These are phyloP conservation scores for Cisticola juncidis DNA, from an alignment of 2,113 vertebrate genomes.

Conservation along the genomic window DNA sequence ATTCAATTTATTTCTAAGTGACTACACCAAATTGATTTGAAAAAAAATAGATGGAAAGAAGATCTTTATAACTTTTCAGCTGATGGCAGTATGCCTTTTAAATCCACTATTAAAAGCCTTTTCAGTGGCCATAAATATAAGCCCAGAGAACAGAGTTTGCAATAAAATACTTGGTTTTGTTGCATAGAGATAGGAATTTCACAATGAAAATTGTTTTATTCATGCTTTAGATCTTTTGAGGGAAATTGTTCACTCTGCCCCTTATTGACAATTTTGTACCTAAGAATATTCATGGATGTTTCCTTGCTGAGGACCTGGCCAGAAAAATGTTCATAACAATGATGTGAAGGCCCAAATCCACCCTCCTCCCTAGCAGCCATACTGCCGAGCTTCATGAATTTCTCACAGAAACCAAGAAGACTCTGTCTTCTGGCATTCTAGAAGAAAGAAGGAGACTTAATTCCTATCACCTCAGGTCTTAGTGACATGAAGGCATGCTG, in stretches of 20 bases:
- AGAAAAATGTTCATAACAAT: neutral
- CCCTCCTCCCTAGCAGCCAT: accelerated
- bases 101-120: neutral
- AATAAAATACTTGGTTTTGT: neutral
- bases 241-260: neutral
- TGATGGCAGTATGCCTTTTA: neutral
- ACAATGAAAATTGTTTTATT: neutral
- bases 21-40: neutral
- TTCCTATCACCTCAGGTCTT: neutral
- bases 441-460: neutral
- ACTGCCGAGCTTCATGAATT: neutral
- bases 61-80: neutral
- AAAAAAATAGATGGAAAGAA: neutral
- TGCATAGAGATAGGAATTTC: neutral
- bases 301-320: neutral
- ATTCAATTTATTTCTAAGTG: neutral
- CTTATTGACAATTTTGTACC: neutral
- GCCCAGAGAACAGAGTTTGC: neutral
- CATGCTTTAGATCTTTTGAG: neutral
- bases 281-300: neutral
- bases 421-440: neutral
- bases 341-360: neutral
- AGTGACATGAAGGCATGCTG: neutral
- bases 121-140: neutral
- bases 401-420: neutral